Percentiles rank a stretch among this genome's conserved stretches.
Evolutionary conservation across 2,888 invertebrate species (phyloP).

Genomic region (Clanis bilineata): DNA sequence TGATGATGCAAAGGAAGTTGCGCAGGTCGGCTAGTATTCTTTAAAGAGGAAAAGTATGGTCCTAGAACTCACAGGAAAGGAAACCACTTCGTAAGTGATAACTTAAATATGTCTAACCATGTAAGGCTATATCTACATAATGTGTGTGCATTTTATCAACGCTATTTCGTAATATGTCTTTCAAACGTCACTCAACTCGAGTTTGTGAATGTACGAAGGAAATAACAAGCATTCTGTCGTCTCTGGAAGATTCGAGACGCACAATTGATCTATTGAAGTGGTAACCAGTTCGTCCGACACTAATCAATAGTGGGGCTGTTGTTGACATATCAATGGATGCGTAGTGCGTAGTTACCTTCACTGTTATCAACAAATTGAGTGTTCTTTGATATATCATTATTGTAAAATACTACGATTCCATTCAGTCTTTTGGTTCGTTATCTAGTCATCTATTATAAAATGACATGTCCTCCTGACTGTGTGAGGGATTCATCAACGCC

Average conservation of each 20-base stretch:
- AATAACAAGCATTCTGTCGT: background rate
- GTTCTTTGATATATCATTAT: background rate
- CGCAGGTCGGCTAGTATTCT: too few species aligned
- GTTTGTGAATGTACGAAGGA: background rate
- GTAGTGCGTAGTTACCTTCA: too few species aligned
- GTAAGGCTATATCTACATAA: background rate
- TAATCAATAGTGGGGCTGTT: slow-evolving; percentile 32
- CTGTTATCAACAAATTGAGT: background rate
- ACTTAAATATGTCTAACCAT: background rate
- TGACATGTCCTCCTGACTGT: too few species aligned
- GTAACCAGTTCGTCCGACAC: slow-evolving; percentile 49
- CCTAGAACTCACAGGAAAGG: too few species aligned
- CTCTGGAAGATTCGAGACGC: background rate
- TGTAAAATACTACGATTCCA: background rate
- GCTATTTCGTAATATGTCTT: background rate
- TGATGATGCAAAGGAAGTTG: too few species aligned
- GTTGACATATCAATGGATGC: slow-evolving; percentile 29
- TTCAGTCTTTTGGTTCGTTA: background rate
- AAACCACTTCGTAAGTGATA: background rate
- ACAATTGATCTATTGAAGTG: slow-evolving; percentile 58
- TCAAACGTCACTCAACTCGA: background rate
- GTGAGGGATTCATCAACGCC: too few species aligned
- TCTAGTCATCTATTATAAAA: too few species aligned
- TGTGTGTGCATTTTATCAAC: background rate
- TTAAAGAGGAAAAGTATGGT: too few species aligned